Conservation (phyloP, 2,888 invertebrate genomes). For the Atethmia centrago region DNA sequence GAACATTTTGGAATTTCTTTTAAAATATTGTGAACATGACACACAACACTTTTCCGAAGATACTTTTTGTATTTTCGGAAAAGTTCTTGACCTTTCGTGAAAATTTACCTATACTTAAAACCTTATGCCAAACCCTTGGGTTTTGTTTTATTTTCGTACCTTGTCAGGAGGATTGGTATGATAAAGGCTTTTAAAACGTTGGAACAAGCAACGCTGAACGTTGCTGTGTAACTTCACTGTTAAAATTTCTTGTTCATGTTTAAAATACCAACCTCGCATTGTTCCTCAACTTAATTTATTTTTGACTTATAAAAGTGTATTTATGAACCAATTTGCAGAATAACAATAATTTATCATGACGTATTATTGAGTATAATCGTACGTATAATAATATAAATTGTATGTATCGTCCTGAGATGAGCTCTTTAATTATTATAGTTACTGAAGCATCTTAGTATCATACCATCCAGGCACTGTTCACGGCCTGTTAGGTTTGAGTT, state of each 20-base stretch:
- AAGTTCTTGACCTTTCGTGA: not conserved
- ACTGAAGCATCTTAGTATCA: not conserved
- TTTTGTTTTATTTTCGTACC: not conserved
- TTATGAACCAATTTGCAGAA: not conserved
- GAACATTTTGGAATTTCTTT: not conserved
- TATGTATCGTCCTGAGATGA: not conserved
- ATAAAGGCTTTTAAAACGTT: conserved; percentile 1
- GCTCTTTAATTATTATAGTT: not conserved
- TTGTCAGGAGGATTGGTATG: not conserved
- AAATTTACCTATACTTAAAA: not conserved
- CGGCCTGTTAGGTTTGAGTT: conserved; percentile 23
- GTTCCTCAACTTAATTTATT: too few species aligned
- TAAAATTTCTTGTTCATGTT: not conserved
- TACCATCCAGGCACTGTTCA: too few species aligned
- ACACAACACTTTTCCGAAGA: too few species aligned
- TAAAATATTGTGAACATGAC: not conserved
- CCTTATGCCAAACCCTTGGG: not conserved
- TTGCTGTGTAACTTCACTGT: not conserved
- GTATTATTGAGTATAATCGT: not conserved
- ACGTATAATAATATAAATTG: too few species aligned
- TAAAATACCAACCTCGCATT: not conserved
- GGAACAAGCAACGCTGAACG: not conserved
- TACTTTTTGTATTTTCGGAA: not conserved
- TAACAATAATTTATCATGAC: not conserved
- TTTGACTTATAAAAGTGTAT: not conserved